phyloP scores from a whole-genome alignment of 2,888 invertebrate genomes.

The Tetragonisca angustula region DNA sequence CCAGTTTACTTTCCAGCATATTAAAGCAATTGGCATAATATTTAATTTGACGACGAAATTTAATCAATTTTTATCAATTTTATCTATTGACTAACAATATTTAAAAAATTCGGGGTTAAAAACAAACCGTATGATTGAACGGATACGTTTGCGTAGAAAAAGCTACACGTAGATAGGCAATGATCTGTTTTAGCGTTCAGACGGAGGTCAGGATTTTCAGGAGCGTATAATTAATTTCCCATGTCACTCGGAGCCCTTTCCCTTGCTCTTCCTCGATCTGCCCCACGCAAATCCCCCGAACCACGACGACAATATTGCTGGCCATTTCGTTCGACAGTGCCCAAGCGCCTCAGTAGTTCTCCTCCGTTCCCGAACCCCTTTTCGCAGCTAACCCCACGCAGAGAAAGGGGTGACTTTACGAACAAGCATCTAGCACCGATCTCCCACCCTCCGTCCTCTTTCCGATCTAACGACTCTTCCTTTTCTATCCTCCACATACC shows the following conservation, averaged over 20 bases:
- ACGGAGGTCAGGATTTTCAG: conserved; percentile 79
- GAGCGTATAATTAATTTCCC: conserved; percentile 84
- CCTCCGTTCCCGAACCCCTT: conserved; percentile 70
- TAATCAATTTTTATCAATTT: neutral
- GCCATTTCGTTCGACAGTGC: conserved; percentile 82
- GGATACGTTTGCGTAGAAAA: conserved; percentile 5
- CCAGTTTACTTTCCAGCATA: neutral
- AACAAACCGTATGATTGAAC: neutral
- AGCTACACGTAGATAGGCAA: conserved; percentile 27
- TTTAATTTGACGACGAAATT: neutral
- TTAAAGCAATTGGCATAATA: neutral
- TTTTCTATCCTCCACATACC: conserved; percentile 76
- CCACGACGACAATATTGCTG: conserved; percentile 83
- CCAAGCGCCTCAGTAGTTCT: conserved; percentile 76
- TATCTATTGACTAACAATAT: neutral
- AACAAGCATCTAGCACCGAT: conserved; percentile 75
- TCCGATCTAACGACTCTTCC: conserved; percentile 37
- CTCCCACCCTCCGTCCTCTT: conserved; percentile 44
- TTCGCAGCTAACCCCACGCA: conserved; percentile 67
- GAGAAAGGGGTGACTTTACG: conserved; percentile 82
- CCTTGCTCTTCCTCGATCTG: conserved; percentile 62
- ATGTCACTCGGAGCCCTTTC: conserved; percentile 78
- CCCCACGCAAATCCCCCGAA: conserved; percentile 76
- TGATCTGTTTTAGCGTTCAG: conserved; percentile 60
- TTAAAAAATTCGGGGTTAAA: neutral